Percentiles rank a stretch among this genome's conserved stretches.
phyloP scores from a whole-genome alignment of 35 echinoderm and acorn worm genomes.

The Heliocidaris erythrogramma region DNA sequence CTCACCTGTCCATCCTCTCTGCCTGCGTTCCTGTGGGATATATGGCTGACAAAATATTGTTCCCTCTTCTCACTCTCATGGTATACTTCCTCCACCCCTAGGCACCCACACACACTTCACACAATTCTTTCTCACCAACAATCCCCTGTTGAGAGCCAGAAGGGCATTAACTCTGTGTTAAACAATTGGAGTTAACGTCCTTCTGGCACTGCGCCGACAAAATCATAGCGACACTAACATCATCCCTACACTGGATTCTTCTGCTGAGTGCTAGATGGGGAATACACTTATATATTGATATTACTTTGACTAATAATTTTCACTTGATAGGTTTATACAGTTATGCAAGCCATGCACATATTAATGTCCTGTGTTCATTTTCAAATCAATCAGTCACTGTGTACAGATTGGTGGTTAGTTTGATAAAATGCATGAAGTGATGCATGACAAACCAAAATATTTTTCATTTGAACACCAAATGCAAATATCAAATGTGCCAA shows the following conservation, averaged over 20 bases:
- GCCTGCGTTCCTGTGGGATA: neutral
- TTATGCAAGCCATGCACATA: neutral
- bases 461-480: neutral
- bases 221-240: neutral
- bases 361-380: neutral
- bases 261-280: neutral
- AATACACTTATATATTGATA: neutral
- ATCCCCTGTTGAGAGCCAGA: neutral
- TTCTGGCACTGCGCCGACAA: neutral
- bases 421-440: neutral
- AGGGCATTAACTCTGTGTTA: neutral
- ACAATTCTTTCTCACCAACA: neutral
- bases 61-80: conserved; percentile 15
- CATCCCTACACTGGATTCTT: neutral
- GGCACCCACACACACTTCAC: conserved; percentile 1
- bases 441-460: neutral
- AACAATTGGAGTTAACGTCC: neutral
- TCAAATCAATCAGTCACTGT: neutral
- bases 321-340: neutral
- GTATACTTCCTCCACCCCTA: conserved; percentile 10
- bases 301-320: neutral
- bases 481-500: too few species aligned
- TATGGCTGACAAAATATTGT: conserved; percentile 48
- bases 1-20: neutral
- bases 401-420: neutral